Evolutionary conservation across 2,797 vertebrate genomes (phyloP).

Genomic region (Sus cebifrons): DNA sequence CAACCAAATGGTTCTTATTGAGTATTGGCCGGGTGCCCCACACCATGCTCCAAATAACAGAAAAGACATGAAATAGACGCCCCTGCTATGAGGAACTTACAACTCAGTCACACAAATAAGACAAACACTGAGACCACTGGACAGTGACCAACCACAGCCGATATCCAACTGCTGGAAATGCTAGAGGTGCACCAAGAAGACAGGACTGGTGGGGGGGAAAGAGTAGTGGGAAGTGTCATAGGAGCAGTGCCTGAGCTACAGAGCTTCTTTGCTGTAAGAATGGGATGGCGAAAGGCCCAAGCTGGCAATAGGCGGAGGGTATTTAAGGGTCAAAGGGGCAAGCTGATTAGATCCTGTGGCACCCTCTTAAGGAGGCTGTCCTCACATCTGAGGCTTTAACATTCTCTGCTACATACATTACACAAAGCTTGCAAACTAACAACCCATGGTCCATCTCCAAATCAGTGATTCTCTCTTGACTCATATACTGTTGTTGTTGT

Average conservation of each 20-base stretch:
- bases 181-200: background rate
- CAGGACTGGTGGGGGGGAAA: background rate
- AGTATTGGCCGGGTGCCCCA: background rate
- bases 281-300: background rate
- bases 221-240: background rate
- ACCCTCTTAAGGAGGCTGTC: background rate
- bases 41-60: background rate
- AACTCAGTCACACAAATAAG: background rate
- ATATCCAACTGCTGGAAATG: background rate
- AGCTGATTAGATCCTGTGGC: background rate
- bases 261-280: background rate
- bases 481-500: background rate
- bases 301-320: background rate
- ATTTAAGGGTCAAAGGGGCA: background rate
- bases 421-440: conserved; percentile 13
- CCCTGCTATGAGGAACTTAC: background rate
- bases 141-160: background rate
- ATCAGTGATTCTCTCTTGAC: background rate
- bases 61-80: background rate
- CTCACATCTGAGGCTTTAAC: background rate
- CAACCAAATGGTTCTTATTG: background rate
- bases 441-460: background rate
- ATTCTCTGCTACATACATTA: background rate
- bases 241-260: background rate
- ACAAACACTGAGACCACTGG: background rate